Percentiles rank a stretch among this genome's conserved stretches.
Conservation (phyloP, 2,797 vertebrate species). For the Hapalemur alaotrensis region DNA sequence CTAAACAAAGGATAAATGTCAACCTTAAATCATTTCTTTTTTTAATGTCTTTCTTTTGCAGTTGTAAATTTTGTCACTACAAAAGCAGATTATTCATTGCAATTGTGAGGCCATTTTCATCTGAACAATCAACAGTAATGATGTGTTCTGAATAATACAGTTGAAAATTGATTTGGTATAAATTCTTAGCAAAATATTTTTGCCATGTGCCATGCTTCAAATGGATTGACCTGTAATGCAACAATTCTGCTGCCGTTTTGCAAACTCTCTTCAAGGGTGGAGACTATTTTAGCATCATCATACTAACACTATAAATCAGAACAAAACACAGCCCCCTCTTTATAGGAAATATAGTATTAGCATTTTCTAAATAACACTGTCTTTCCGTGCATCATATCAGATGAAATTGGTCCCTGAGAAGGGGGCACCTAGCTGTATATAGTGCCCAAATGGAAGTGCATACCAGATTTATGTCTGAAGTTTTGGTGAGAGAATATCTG, state of each 20-base stretch:
- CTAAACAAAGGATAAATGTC: slow-evolving; percentile 58
- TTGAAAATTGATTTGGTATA: slow-evolving; percentile 71
- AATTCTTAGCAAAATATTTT: slow-evolving; percentile 56
- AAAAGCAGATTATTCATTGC: slow-evolving; percentile 68
- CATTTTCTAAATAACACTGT: neutral
- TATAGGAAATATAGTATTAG: neutral
- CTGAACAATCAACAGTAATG: slow-evolving; percentile 73
- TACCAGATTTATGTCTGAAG: neutral
- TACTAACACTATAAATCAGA: slow-evolving; percentile 29
- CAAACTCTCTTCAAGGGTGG: slow-evolving; percentile 1
- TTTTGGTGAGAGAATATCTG: neutral
- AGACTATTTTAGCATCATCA: neutral
- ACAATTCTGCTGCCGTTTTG: slow-evolving; percentile 51
- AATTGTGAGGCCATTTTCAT: slow-evolving; percentile 68
- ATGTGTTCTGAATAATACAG: slow-evolving; percentile 71
- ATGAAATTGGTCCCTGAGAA: neutral
- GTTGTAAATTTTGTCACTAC: slow-evolving; percentile 62
- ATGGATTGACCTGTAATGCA: neutral
- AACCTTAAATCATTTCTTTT: slow-evolving; percentile 42
- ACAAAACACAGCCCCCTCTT: neutral
- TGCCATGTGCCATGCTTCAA: neutral
- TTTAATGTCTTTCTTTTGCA: slow-evolving; percentile 41
- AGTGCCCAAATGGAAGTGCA: neutral
- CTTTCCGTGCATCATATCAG: neutral
- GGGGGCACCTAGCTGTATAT: neutral